Evolutionary conservation across 2,113 vertebrate genomes (phyloP).

Genomic region (Centropus bengalensis): DNA sequence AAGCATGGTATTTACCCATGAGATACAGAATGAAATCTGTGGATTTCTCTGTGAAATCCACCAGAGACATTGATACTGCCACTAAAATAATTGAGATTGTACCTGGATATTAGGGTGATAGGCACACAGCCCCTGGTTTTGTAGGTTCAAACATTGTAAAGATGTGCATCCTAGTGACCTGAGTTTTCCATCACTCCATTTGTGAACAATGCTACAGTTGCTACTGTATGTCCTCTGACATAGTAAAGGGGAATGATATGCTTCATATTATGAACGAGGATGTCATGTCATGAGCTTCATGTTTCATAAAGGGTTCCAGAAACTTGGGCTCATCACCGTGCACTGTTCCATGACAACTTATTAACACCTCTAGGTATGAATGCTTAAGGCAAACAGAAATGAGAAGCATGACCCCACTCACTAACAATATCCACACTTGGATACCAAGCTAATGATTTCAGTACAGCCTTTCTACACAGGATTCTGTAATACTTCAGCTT

Average conservation of each 20-base stretch:
- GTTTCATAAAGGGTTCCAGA: constrained; percentile 18
- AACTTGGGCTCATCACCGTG: neutral
- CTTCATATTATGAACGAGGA: neutral
- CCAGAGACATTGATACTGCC: neutral
- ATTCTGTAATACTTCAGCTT: constrained; percentile 3
- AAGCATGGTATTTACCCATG: neutral
- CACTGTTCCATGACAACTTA: neutral
- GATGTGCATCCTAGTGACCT: neutral
- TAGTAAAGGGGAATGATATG: neutral
- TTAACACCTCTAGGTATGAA: neutral
- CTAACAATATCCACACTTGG: neutral
- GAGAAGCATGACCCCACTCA: neutral
- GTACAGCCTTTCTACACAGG: neutral
- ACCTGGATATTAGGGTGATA: neutral
- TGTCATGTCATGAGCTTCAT: neutral
- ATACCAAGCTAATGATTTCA: constrained; percentile 7
- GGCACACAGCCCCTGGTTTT: neutral
- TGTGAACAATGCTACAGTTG: neutral
- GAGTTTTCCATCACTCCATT: neutral
- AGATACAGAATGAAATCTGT: too few relatives aligned
- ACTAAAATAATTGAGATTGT: neutral
- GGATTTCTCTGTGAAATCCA: neutral
- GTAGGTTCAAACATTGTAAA: neutral
- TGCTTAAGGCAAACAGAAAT: neutral
- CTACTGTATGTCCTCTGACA: neutral